Base-by-base conservation (phyloP, 2,113 vertebrate species). In the Onychostruthus taczanowskii region DNA sequence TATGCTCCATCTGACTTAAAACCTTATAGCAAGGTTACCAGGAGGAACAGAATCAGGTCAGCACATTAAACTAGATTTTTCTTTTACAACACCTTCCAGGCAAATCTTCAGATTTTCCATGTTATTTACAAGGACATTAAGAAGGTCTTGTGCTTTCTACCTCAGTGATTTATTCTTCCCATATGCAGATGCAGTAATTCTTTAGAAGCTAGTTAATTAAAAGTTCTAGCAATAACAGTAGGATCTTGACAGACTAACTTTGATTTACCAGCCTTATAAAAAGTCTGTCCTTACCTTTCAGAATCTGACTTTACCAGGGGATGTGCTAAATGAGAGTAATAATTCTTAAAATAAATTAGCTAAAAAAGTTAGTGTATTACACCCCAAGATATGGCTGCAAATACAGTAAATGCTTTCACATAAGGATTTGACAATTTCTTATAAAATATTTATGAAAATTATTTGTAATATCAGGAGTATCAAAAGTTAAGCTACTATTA, bases 11-110 rank as follows among this genome's bases (percentile, higher is more conserved):
- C 53, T 59, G 50, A 94, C 61, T 91, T 83, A 70, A 94, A 91
- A 93, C 21, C 78, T 95, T 55, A 80, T 6, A 83, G 67, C 70
- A 93, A 90, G 61, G 75, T 90, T 95, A 95, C 50, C 33, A 73
- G 33, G 55, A 90, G 27, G 62, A 96, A 93, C 70, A 94, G 87
- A 96, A 97, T 90, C 78, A 95, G 94, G 92, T 93, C 95, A 96
- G n/a, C 68, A 84, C 35, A 77, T 88, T 95, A 95, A 87, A 94
- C 72, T 43, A 93, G 70, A 70, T 95, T 85, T 93, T 84, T 79
- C 53, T 91, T 93, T 89, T 83, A 64, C 74, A 66, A 46, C 19
- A 2, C 67, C 89, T 95, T 89, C 35, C 68, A 92, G 94, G 75
- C 88, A 96, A 93, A 93, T 92, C 88, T 88, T 95, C 55, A 81